Percentiles rank a stretch among this genome's conserved stretches.
phyloP scores from a whole-genome alignment of 2,888 invertebrate genomes.

The Calameuta idolon region DNA sequence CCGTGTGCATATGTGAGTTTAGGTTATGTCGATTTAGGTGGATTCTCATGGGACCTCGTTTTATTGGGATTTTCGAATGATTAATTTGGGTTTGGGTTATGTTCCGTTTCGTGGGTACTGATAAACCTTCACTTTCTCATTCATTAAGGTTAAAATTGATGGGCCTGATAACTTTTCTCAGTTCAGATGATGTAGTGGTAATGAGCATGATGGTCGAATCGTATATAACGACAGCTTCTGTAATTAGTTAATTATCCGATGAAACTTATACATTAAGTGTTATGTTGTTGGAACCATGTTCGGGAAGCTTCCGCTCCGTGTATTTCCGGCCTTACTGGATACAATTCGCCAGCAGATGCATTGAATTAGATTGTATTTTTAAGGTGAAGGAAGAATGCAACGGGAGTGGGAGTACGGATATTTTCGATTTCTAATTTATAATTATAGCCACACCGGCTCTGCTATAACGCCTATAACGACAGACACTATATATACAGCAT shows the following conservation, averaged over 20 bases:
- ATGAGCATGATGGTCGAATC: background rate
- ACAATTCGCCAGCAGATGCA: constrained; percentile 60
- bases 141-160: background rate
- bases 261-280: background rate
- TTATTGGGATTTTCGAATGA: background rate
- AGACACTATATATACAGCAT: constrained; percentile 46
- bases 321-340: constrained; percentile 25
- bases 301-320: background rate
- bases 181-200: background rate
- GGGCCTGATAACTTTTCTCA: background rate
- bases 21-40: background rate
- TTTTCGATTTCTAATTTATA: constrained; percentile 54
- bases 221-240: background rate
- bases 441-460: constrained; percentile 43
- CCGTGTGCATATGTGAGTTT: background rate
- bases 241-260: background rate
- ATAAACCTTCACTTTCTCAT: background rate
- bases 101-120: background rate
- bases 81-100: background rate
- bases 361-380: background rate
- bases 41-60: background rate
- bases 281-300: background rate
- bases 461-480: constrained; percentile 52
- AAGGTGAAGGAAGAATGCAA: constrained; percentile 18
- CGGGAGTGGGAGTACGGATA: constrained; percentile 30